A percentile compares a stretch with the other conserved stretches of the same genome.
phyloP scores from a whole-genome alignment of 2,797 vertebrate genomes.

The Hipposideros larvatus region DNA sequence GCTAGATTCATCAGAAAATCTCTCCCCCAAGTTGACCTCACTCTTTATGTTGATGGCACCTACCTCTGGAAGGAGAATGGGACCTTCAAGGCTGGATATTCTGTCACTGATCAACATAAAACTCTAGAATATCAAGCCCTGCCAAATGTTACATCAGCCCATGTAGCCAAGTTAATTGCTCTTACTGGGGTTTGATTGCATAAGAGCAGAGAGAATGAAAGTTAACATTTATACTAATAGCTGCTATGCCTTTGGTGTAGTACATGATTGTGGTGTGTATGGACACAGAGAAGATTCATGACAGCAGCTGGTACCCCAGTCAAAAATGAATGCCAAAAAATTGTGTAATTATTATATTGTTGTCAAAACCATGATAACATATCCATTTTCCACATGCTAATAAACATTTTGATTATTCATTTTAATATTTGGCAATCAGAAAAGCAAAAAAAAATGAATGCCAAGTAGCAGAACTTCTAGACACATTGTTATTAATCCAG shows the following conservation, averaged over 20 bases:
- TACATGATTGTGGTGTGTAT: background rate
- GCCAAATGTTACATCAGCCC: background rate
- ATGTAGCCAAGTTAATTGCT: background rate
- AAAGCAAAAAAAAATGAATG: background rate
- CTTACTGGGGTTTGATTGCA: background rate
- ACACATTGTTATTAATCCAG: background rate
- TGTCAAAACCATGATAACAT: conserved; percentile 56
- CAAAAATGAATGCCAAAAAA: background rate
- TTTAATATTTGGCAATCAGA: conserved; percentile 35
- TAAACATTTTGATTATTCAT: conserved; percentile 31
- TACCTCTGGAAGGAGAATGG: background rate
- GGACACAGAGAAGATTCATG: background rate
- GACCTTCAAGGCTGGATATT: background rate
- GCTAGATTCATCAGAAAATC: background rate
- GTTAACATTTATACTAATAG: background rate
- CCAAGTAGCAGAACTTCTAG: background rate
- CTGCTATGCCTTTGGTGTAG: background rate
- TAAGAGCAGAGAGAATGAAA: background rate
- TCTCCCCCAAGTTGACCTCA: background rate
- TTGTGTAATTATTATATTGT: conserved; percentile 31
- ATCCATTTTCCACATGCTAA: conserved; percentile 10
- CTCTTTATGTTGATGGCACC: background rate
- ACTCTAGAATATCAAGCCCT: background rate
- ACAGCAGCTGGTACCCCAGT: background rate
- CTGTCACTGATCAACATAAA: background rate